Evolutionary conservation across 1,140 invertebrate species (phyloP), one percentile per base, ranked within the genome.

Genomic region (Venturia canescens): DNA sequence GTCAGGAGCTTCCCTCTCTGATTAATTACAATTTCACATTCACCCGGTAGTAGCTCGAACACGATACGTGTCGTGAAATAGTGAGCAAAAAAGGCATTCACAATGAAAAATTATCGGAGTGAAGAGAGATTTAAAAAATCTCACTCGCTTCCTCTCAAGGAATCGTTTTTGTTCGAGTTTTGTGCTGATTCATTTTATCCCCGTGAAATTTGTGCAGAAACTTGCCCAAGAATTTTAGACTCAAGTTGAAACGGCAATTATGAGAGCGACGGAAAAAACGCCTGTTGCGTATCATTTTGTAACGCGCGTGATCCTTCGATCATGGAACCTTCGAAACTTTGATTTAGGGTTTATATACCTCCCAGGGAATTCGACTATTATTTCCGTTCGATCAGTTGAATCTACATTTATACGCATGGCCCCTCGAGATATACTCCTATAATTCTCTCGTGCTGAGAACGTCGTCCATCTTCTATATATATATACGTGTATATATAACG

Each of bases 361-460:
- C 38, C 1, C 5, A 44, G 3, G 38, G 13, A 44, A 44, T 44
- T 34, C 34, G 9, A 4, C 34, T 34, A 34, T 34, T 34, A 34
- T 34, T 44, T 44, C 38, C 13, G 38, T 44, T 44, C 38, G 38
- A 44, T 44, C 38, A 44, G 38, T 44, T 44, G 38, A 44, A 44
- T 44, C 38, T 44, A 0, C 38, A 44, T 44, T 44, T 57, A 57
- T 57, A n/a, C 21, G 21, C 21, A 57, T 21, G 9, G 11, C 27
- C 60, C 60, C 60, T 27, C 60, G 60, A 66, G 48, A 76, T 57
- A 60, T 21, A 34, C 50, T 76, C 74, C 18, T 76, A 53, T 23
- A 75, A 50, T 48, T 53, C 31, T 44, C 77, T 50, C 18, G 27
- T 67, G 77, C 60, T 66, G 29, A 67, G 76, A 69, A 57, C 21